Evolutionary conservation across 2,888 invertebrate genomes (phyloP).

Genomic region (Nysson spinosus): DNA sequence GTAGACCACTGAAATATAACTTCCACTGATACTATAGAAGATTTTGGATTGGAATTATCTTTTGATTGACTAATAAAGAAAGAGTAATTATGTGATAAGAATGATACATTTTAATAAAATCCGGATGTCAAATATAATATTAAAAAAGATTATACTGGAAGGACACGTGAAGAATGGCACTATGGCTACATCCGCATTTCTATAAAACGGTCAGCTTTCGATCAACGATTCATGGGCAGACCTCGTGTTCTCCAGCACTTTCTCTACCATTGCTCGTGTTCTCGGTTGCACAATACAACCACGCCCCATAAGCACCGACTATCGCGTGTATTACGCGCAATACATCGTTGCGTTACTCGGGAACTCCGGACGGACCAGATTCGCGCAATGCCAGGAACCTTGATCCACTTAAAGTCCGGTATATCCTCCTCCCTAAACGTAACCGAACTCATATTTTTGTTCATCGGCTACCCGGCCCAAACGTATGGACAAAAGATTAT

Average conservation of each 20-base stretch:
- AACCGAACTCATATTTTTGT: conserved; percentile 1
- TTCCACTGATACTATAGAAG: too few species aligned
- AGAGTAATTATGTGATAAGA: too few species aligned
- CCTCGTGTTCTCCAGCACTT: conserved; percentile 38
- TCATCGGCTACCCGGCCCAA: background rate
- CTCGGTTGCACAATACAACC: conserved; percentile 49
- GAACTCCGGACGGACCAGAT: conserved; percentile 56
- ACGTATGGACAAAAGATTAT: background rate
- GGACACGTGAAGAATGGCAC: background rate
- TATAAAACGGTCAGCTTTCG: conserved; percentile 21
- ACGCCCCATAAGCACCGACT: conserved; percentile 38
- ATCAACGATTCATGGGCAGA: conserved; percentile 44
- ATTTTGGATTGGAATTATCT: too few species aligned
- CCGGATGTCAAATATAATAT: background rate
- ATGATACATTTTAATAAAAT: background rate
- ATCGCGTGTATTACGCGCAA: conserved; percentile 43
- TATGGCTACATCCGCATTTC: conserved; percentile 4
- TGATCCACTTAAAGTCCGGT: conserved; percentile 54
- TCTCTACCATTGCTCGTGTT: conserved; percentile 42
- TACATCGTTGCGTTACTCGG: conserved; percentile 52
- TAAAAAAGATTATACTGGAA: background rate
- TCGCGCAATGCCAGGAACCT: conserved; percentile 52
- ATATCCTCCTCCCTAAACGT: background rate
- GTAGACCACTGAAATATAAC: too few species aligned
- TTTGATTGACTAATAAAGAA: too few species aligned